Evolutionary conservation across 1,140 invertebrate genomes (phyloP), one percentile per base, ranked within the genome.

Genomic region (Orussus abietinus): DNA sequence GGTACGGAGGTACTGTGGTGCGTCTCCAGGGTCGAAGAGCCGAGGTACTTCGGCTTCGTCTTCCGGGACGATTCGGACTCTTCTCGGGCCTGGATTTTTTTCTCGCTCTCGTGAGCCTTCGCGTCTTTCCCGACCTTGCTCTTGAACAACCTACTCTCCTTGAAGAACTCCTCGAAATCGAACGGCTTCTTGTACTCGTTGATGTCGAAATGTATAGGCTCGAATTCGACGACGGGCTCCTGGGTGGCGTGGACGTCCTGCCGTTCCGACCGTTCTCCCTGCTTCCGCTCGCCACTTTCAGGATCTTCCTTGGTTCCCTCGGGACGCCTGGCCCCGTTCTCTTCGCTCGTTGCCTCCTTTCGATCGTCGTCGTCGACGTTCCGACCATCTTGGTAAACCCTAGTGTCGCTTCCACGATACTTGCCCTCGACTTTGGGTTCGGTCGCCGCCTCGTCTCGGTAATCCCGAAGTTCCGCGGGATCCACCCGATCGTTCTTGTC

Each of bases 181-280:
- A 64, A 59, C 5, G 62, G 59, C 25, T 54, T 51, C 17, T 15
- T 53, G 28, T 53, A 57, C n/a, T 62, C 55, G 10, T 56, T 46
- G 22, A 58, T 49, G 15, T 63, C 55, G 35, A 64, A 62, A n/a
- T 53, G 17, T 26, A 55, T 26, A 2, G 48, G 28, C n/a, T 40
- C 21, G 18, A 33, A 36, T 7, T 43, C 34, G 9, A 14, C 5
- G 3, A 17, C 10, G 2, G 61, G 44, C 0, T 59, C 46, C 15
- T 64, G 43, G 20, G 3, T 33, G 10, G 6, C 13, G 20, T 13
- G 14, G 4, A 17, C 12, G 3, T 4, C 31, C 11, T 33, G 17
- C 13, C 13, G 18, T 11, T 35, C 33, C 33, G 33, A 35, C 2
- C 2, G 2, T 13, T 19, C 5, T 18, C 20, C 4, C 33, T 14